Evolutionary conservation across 2,797 vertebrate species (phyloP).

Genomic region (Oryzias sinensis): DNA sequence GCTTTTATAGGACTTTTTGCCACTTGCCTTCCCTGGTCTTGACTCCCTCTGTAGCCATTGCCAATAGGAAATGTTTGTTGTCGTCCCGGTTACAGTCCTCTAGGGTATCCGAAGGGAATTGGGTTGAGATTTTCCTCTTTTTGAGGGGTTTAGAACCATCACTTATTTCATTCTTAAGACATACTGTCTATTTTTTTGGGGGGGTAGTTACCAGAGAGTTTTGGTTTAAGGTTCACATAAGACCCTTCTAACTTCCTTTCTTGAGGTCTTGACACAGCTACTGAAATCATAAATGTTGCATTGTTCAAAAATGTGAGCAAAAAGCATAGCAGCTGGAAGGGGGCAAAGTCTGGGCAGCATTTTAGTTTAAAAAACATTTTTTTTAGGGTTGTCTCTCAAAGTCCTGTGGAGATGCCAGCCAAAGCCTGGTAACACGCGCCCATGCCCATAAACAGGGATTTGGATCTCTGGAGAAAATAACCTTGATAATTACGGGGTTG

Average conservation of each 20-base stretch:
- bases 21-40: constrained; percentile 49
- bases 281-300: constrained; percentile 18
- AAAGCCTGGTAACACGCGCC: constrained; percentile 68
- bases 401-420: constrained; percentile 62
- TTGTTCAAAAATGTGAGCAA: constrained; percentile 20
- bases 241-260: constrained; percentile 51
- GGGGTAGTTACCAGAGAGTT: constrained; percentile 48
- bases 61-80: constrained; percentile 61
- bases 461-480: constrained; percentile 77
- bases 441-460: constrained; percentile 79
- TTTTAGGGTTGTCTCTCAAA: constrained; percentile 32
- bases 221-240: constrained; percentile 31
- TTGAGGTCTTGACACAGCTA: constrained; percentile 53
- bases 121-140: constrained; percentile 11
- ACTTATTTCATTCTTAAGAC: constrained; percentile 19
- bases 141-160: constrained; percentile 17
- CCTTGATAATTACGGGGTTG: constrained; percentile 77
- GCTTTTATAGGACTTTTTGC: constrained; percentile 62
- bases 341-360: constrained; percentile 18
- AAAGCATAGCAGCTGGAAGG: constrained; percentile 19
- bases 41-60: constrained; percentile 54
- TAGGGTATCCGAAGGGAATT: constrained; percentile 41
- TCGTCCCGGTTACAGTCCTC: constrained; percentile 55
- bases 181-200: constrained; percentile 10
- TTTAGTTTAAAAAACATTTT: constrained; percentile 1